A percentile compares a stretch with the other conserved stretches of the same genome.
Conservation (phyloP, 2,888 invertebrate genomes). For the Chloromyia formosa region DNA sequence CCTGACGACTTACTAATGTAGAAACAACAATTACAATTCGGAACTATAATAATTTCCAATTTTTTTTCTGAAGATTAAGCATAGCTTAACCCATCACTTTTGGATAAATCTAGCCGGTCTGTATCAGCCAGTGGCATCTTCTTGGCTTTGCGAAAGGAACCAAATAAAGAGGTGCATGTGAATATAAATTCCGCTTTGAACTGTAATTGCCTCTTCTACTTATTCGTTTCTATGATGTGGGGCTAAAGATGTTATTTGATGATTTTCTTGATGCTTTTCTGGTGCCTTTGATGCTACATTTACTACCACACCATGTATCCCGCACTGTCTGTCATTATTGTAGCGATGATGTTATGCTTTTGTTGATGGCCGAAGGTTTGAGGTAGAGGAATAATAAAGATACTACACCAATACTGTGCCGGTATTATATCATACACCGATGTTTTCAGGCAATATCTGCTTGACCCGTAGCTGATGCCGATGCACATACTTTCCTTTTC, state of each 20-base stretch:
- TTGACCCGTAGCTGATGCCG: slow-evolving; percentile 20
- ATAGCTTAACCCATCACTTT: too few species aligned
- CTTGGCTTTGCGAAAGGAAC: too few species aligned
- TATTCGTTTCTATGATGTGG: neutral
- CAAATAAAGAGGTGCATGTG: neutral
- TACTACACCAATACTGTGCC: neutral
- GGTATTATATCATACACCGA: neutral
- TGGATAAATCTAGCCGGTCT: too few species aligned
- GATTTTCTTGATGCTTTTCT: too few species aligned
- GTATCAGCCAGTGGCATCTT: too few species aligned
- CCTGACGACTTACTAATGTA: too few species aligned
- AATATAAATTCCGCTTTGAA: neutral
- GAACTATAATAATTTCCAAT: too few species aligned
- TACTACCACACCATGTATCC: neutral
- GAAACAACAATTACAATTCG: too few species aligned
- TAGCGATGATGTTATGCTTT: too few species aligned
- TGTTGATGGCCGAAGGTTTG: too few species aligned
- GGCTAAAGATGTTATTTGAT: neutral
- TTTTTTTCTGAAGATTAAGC: too few species aligned
- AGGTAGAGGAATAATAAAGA: neutral
- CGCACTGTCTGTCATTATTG: too few species aligned
- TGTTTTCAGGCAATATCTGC: neutral
- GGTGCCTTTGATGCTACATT: neutral
- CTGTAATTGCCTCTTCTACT: neutral
- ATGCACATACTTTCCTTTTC: slow-evolving; percentile 30